Evolutionary conservation across 2,113 vertebrate genomes (phyloP), one percentile per base, ranked within the genome.

Genomic region (Campylomormyrus tamandua): DNA sequence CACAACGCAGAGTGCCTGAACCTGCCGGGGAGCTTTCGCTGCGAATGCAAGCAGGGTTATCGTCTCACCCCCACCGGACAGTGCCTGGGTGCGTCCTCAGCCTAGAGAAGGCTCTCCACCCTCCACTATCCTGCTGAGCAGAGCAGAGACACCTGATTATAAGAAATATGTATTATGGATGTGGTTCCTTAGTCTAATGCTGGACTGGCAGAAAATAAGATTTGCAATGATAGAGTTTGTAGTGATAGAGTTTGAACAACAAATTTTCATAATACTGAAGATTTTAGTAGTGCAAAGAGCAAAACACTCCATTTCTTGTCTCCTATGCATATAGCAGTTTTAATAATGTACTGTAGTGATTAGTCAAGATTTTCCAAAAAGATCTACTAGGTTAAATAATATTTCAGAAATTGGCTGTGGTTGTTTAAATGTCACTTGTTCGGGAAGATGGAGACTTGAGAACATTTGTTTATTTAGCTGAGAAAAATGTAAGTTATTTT

Each of bases 11-110:
- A 96, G 48, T 99, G 98, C 91, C 92, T 98, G 90, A 99, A 99
- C 93, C 95, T 97, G 0, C 97, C 98, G 0, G 98, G 98, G 52
- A 98, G 98, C 92, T 99, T 94, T 94, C 97, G 97, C 90, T 99
- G 98, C 5, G 98, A 99, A 91, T 99, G 98, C 89, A 98, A 97
- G 91, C 93, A 96, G 0, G 98, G 98, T 92, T 99, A 98, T 92
- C 97, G 97, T 89, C 97, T 97, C 94, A 99, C 97, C 0, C 93
- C 97, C 85, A 98, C 97, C 0, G 98, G 98, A 35, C 98, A 98
- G 90, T 99, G 98, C 93, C 90, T 93, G 0, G 98, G 98, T 99
- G 94, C 92, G 97, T 91, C 27, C 88, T 49, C 48, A 21, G 39
- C 86, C 27, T 24, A 5, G 21, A 39, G 24, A 13, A 56, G 49